Percentiles rank a stretch among this genome's conserved stretches.
phyloP scores from a whole-genome alignment of 37 sponge, comb jelly and placozoan species.

The Diacarnus erythraeanus region DNA sequence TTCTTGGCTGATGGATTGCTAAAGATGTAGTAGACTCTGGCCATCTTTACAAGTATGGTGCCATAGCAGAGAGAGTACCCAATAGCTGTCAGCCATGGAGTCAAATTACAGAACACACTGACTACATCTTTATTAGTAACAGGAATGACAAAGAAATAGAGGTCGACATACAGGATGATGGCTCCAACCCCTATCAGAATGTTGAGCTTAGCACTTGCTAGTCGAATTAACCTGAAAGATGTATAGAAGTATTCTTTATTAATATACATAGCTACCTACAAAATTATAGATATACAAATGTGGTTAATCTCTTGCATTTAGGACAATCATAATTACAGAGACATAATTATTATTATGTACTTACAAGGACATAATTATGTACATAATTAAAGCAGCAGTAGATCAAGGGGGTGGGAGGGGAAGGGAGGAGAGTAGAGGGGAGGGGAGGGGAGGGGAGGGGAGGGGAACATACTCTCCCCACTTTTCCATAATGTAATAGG shows the following conservation, averaged over 20 bases:
- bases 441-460: not conserved
- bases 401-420: not conserved
- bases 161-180: slow-evolving; percentile 35
- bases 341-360: too few species aligned
- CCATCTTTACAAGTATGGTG: slow-evolving; percentile 60
- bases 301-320: too few species aligned
- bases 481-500: too few species aligned
- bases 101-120: slow-evolving; percentile 47
- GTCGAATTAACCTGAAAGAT: slow-evolving; percentile 21
- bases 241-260: not conserved
- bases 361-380: too few species aligned
- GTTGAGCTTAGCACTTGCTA: slow-evolving; percentile 50
- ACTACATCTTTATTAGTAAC: not conserved
- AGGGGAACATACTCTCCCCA: too few species aligned
- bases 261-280: too few species aligned
- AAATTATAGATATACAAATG: too few species aligned
- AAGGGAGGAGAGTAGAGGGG: not conserved
- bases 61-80: slow-evolving; percentile 68
- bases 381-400: too few species aligned
- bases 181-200: slow-evolving; percentile 46
- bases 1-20: slow-evolving; percentile 33
- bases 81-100: slow-evolving; percentile 40
- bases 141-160: slow-evolving; percentile 23
- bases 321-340: too few species aligned
- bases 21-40: slow-evolving; percentile 54